A percentile compares a stretch with the other conserved stretches of the same genome.
These are phyloP conservation scores for Trichomycterus rosablanca DNA, from an alignment of 2,113 vertebrate species.

Conservation along the genomic window DNA sequence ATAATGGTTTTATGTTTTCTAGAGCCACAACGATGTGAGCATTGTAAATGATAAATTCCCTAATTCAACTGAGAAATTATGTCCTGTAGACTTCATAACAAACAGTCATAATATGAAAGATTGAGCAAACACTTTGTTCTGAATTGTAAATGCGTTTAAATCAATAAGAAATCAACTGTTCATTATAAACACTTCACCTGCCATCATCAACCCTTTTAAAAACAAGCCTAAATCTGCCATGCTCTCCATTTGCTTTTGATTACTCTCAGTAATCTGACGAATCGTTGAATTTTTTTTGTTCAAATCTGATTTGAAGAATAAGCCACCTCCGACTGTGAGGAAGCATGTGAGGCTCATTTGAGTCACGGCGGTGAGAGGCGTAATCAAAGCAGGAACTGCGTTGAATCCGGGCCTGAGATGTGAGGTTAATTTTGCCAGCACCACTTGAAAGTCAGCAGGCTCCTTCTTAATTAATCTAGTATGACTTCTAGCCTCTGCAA, in stretches of 20 bases:
- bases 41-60: too few relatives aligned
- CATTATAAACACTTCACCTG: constrained; percentile 33
- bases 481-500: constrained; percentile 32
- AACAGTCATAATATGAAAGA: too few relatives aligned
- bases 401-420: constrained; percentile 22
- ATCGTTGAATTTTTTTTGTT: constrained; percentile 31
- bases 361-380: constrained; percentile 28
- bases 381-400: constrained; percentile 42
- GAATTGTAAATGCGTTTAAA: constrained; percentile 30
- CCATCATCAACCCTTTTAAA: constrained; percentile 32
- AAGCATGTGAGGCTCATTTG: constrained; percentile 36
- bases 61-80: too few relatives aligned
- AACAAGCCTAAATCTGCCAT: constrained; percentile 12
- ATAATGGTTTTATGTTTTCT: too few relatives aligned
- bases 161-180: constrained; percentile 24
- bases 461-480: constrained; percentile 44
- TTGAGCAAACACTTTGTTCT: constrained; percentile 5
- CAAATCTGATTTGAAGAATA: constrained; percentile 37
- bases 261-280: constrained; percentile 41
- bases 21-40: too few relatives aligned
- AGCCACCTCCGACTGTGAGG: constrained; percentile 30
- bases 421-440: constrained; percentile 33
- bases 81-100: too few relatives aligned
- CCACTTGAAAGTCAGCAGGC: constrained; percentile 47
- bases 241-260: constrained; percentile 43